These are phyloP conservation scores for Anas platyrhynchos DNA, from an alignment of 2,113 vertebrate species.

Conservation along the genomic window DNA sequence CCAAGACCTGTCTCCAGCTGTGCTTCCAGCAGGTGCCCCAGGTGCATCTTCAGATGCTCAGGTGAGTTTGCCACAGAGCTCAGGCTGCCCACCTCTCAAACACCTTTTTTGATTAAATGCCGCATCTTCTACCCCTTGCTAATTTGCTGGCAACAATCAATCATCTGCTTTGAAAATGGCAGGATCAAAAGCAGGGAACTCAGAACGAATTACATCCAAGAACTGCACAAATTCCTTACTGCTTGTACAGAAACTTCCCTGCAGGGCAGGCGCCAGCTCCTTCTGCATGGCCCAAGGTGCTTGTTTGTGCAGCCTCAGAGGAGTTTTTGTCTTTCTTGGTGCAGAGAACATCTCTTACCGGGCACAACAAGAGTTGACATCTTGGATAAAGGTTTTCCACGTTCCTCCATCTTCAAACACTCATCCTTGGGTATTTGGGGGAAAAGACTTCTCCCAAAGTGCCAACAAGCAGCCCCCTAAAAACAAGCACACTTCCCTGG, in stretches of 20 bases:
- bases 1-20: background rate
- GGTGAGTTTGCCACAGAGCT: background rate
- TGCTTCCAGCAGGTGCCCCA: background rate
- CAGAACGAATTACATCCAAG: accelerated
- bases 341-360: background rate
- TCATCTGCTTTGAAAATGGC: background rate
- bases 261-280: accelerated
- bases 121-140: background rate
- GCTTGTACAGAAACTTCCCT: too few relatives aligned
- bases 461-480: background rate
- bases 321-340: background rate
- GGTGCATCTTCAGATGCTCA: background rate
- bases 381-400: background rate
- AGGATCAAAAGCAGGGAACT: background rate
- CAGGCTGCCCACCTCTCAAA: background rate
- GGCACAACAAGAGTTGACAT: background rate
- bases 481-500: background rate
- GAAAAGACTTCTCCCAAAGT: background rate
- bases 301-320: accelerated
- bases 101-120: background rate
- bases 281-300: accelerated
- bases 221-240: accelerated
- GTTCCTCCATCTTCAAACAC: background rate
- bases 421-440: background rate
- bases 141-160: background rate